These are phyloP conservation scores for Acrobasis suavella DNA, from an alignment of 2,888 invertebrate species.

Conservation along the genomic window DNA sequence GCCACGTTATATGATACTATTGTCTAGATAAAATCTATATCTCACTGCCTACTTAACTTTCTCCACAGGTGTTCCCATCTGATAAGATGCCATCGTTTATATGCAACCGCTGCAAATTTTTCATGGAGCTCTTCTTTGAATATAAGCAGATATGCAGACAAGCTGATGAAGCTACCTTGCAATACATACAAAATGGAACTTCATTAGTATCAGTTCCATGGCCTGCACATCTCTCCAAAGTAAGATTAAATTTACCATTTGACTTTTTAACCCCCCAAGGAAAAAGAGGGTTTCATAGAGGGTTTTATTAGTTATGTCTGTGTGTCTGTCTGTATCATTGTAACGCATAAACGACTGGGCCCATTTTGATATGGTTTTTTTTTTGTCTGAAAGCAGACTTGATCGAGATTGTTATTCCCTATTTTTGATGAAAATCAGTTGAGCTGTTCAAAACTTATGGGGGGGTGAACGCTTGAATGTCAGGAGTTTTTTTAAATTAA, in stretches of 20 bases:
- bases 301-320: too few relatives aligned
- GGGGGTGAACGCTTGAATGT: too few relatives aligned
- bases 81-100: constrained; percentile 90
- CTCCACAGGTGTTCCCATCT: constrained; percentile 80
- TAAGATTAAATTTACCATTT: constrained; percentile 42
- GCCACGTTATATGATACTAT: neutral
- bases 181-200: constrained; percentile 85
- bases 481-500: too few relatives aligned
- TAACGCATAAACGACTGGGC: too few relatives aligned
- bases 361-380: too few relatives aligned
- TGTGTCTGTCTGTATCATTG: too few relatives aligned
- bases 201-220: constrained; percentile 79
- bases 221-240: constrained; percentile 64
- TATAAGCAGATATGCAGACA: constrained; percentile 89
- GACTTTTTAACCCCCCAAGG: neutral
- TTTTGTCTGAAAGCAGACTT: too few relatives aligned
- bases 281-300: too few relatives aligned
- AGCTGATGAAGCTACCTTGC: constrained; percentile 87
- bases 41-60: neutral
- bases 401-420: too few relatives aligned
- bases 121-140: constrained; percentile 86
- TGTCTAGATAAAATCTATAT: too few relatives aligned
- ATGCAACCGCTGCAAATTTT: constrained; percentile 85
- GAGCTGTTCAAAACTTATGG: too few relatives aligned
- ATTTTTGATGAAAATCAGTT: too few relatives aligned